Evolutionary conservation across 2,113 vertebrate genomes (phyloP).

Genomic region (Ceyx melanurus): DNA sequence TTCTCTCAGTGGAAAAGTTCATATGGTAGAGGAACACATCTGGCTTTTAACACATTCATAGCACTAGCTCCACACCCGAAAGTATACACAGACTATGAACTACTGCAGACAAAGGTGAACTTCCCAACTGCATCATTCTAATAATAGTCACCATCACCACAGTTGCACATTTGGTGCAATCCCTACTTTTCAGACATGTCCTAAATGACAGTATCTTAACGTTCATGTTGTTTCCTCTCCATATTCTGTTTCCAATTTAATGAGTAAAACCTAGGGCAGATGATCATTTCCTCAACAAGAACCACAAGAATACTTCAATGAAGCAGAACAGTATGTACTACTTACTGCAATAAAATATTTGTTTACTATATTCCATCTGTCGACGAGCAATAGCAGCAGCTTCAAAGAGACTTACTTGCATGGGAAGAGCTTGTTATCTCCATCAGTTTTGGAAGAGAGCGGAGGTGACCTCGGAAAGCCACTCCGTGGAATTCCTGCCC

Average conservation of each 20-base stretch:
- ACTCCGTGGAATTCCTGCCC: slow-evolving; percentile 12
- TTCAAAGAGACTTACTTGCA: slow-evolving; percentile 49
- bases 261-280: background rate
- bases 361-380: background rate
- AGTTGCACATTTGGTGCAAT: background rate
- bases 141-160: background rate
- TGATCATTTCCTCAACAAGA: background rate
- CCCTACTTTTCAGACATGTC: background rate
- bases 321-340: background rate
- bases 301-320: background rate
- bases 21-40: background rate
- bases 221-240: background rate
- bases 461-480: slow-evolving; percentile 15
- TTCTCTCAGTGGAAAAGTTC: background rate
- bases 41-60: background rate
- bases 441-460: background rate
- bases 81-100: background rate
- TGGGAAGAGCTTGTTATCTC: background rate
- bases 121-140: background rate
- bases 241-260: background rate
- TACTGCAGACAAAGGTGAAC: background rate
- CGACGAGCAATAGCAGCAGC: background rate
- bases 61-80: background rate
- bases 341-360: accelerated
- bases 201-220: background rate